Evolutionary conservation across 2,113 vertebrate genomes (phyloP).

Genomic region (Tragelaphus buxtoni): DNA sequence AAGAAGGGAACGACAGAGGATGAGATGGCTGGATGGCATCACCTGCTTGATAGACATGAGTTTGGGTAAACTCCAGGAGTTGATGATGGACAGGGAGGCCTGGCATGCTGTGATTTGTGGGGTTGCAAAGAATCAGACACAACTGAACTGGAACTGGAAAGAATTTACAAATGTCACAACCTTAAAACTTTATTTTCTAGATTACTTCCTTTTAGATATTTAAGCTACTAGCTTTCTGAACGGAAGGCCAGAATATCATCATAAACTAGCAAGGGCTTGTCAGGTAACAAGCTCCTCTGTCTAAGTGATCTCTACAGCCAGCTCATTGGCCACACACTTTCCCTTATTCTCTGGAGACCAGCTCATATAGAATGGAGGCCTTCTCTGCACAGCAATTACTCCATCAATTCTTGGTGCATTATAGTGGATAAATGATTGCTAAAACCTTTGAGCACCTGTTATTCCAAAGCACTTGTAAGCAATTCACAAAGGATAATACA

Average conservation of each 20-base stretch:
- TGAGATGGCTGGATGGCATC: too few relatives aligned
- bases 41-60: too few relatives aligned
- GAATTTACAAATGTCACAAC: not conserved
- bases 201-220: not conserved
- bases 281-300: not conserved
- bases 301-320: fast-evolving
- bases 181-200: not conserved
- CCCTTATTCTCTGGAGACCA: not conserved
- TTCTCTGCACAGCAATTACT: not conserved
- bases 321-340: not conserved
- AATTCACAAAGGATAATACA: not conserved
- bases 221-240: not conserved
- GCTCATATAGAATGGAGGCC: fast-evolving
- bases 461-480: not conserved
- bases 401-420: not conserved
- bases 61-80: too few relatives aligned
- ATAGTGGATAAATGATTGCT: not conserved
- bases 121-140: too few relatives aligned
- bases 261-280: not conserved
- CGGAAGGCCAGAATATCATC: not conserved
- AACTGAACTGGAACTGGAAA: not conserved
- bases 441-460: not conserved
- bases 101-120: too few relatives aligned
- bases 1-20: too few relatives aligned
- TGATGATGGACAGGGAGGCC: too few relatives aligned